Percentiles rank a stretch among this genome's conserved stretches.
Conservation (phyloP, 2,113 vertebrate species). For the Rhinopomastus cyanomelas region DNA sequence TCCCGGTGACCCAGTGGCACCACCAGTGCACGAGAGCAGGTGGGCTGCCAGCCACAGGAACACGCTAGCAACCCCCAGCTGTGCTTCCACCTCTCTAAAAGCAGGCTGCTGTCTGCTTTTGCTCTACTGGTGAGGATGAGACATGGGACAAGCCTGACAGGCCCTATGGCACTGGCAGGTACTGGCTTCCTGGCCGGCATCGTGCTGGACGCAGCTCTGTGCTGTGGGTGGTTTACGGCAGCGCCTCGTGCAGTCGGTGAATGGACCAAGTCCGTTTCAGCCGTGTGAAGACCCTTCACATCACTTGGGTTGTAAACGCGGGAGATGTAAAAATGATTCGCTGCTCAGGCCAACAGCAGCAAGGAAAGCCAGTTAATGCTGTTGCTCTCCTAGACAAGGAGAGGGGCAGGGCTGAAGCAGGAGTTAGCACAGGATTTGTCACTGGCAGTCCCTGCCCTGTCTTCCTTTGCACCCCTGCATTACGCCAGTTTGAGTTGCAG, state of each 20-base stretch:
- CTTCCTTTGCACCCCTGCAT: not conserved
- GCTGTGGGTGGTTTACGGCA: not conserved
- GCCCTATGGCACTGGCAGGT: not conserved
- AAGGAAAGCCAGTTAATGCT: not conserved
- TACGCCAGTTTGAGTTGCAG: too few relatives aligned
- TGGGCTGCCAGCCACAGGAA: not conserved
- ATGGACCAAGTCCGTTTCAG: not conserved
- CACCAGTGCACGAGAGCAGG: not conserved
- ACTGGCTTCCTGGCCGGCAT: not conserved
- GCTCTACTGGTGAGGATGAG: not conserved
- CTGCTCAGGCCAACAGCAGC: not conserved
- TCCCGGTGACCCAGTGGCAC: not conserved
- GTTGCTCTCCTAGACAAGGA: not conserved
- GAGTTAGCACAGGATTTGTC: rapidly evolving
- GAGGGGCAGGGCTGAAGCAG: not conserved
- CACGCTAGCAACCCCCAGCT: not conserved
- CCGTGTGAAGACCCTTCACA: not conserved
- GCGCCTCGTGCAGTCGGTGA: not conserved
- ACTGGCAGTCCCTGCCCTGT: not conserved
- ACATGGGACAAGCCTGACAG: not conserved
- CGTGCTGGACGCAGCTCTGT: not conserved
- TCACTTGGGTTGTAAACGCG: not conserved
- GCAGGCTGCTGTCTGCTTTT: not conserved
- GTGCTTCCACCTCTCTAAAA: not conserved
- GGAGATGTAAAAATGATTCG: not conserved